Conservation (phyloP, 1,140 invertebrate species). For the Micrasema minimum region DNA sequence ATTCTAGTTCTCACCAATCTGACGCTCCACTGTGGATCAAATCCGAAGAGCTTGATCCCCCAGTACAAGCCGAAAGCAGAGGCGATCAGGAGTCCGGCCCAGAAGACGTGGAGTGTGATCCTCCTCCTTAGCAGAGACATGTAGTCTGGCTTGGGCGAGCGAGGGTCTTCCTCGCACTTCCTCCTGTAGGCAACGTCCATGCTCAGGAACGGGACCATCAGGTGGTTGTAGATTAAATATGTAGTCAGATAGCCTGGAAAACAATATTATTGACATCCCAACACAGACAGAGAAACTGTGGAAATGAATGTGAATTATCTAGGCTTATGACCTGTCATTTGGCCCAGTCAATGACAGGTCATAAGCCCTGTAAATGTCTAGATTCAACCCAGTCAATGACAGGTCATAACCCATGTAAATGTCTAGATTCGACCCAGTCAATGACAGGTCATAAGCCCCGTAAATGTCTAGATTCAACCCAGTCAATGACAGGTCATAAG, state of each 20-base stretch:
- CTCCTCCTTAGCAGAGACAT: constrained; percentile 5
- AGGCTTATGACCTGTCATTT: too few species aligned
- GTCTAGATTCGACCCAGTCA: too few species aligned
- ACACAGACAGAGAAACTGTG: too few species aligned
- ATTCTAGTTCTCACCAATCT: constrained; percentile 47
- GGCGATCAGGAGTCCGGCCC: constrained; percentile 30
- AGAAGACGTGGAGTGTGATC: constrained; percentile 6
- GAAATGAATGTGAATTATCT: too few species aligned
- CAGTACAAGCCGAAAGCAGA: constrained; percentile 43
- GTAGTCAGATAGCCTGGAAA: constrained; percentile 43
- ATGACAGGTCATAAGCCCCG: too few species aligned
- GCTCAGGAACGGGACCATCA: constrained; percentile 37
- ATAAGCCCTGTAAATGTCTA: too few species aligned
- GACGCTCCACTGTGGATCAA: constrained; percentile 50
- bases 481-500: too few species aligned
- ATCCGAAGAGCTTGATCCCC: constrained; percentile 38
- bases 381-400: too few species aligned
- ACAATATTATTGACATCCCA: too few species aligned
- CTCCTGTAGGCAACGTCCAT: constrained; percentile 23
- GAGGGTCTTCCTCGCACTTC: background rate
- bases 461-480: too few species aligned
- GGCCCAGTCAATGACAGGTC: too few species aligned
- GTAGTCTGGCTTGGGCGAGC: constrained; percentile 8
- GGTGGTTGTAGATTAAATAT: constrained; percentile 29
- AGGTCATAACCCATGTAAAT: too few species aligned